phyloP scores from a whole-genome alignment of 1,140 invertebrate genomes.

The Zaprionus gabonicus region DNA sequence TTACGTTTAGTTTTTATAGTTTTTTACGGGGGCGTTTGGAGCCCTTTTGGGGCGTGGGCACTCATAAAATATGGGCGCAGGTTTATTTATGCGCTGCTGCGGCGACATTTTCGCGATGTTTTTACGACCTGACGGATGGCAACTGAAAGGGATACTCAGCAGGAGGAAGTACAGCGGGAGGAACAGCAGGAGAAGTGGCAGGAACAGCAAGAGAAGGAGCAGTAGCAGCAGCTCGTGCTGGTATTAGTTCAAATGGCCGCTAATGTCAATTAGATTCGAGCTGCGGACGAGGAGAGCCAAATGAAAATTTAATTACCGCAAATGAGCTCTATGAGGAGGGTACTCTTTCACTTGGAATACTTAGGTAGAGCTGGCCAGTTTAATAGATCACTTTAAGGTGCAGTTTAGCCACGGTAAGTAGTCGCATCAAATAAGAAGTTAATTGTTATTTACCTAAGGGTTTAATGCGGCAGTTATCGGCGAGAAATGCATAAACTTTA shows the following conservation, averaged over 20 bases:
- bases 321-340: slow-evolving; percentile 52
- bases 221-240: background rate
- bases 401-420: background rate
- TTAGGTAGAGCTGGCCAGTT: slow-evolving; percentile 23
- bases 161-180: background rate
- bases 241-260: slow-evolving; percentile 64
- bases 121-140: slow-evolving; percentile 75
- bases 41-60: slow-evolving; percentile 46
- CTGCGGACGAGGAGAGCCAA: slow-evolving; percentile 54
- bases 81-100: slow-evolving; percentile 72
- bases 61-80: slow-evolving; percentile 80
- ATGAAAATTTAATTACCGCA: slow-evolving; percentile 82
- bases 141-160: slow-evolving; percentile 15
- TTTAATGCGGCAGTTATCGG: too few relatives aligned
- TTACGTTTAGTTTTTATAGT: slow-evolving; percentile 82
- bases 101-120: slow-evolving; percentile 70
- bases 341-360: background rate
- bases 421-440: background rate
- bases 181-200: background rate
- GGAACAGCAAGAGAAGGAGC: background rate
- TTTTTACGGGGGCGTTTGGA: slow-evolving; percentile 56
- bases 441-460: background rate
- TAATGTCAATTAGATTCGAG: slow-evolving; percentile 81
- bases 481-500: too few relatives aligned
- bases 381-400: slow-evolving; percentile 57